Evolutionary conservation across 1,140 invertebrate genomes (phyloP).

Genomic region (Psix sp.): DNA sequence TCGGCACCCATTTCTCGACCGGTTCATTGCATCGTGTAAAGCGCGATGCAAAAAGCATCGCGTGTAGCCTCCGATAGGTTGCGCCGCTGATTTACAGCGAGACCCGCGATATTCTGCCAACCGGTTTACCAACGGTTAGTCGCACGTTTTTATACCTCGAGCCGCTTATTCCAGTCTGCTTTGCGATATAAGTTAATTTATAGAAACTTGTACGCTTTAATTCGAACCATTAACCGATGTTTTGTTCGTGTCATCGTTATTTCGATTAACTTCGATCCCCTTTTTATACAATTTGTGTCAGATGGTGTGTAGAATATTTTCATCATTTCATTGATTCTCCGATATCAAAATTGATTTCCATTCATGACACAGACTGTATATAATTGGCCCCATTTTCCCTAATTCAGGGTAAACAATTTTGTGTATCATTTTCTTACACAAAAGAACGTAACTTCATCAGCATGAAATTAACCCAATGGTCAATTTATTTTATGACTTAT

Average conservation of each 20-base stretch:
- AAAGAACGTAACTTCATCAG: too few species aligned
- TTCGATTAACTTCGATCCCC: constrained; percentile 2
- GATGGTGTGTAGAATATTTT: neutral
- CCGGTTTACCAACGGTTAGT: constrained; percentile 33
- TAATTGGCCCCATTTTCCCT: too few species aligned
- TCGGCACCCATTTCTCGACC: constrained; percentile 37
- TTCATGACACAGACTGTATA: too few species aligned
- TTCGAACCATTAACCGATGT: constrained; percentile 16
- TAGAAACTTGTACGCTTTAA: constrained; percentile 4
- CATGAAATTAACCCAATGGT: too few species aligned
- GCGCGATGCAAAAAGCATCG: constrained; percentile 33
- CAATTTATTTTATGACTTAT: too few species aligned
- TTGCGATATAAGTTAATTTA: constrained; percentile 28
- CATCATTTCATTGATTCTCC: too few species aligned
- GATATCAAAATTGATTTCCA: too few species aligned
- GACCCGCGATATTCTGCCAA: constrained; percentile 17
- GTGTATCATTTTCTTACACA: too few species aligned
- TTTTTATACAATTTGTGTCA: neutral
- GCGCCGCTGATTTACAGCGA: constrained; percentile 30
- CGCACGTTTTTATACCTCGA: constrained; percentile 10
- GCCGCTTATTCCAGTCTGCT: constrained; percentile 7
- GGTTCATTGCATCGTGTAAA: constrained; percentile 44
- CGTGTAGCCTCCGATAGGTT: constrained; percentile 27
- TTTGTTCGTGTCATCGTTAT: constrained; percentile 16
- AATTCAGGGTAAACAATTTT: too few species aligned